Evolutionary conservation across 2,888 invertebrate species (phyloP).

Genomic region (Drosophila falleni): DNA sequence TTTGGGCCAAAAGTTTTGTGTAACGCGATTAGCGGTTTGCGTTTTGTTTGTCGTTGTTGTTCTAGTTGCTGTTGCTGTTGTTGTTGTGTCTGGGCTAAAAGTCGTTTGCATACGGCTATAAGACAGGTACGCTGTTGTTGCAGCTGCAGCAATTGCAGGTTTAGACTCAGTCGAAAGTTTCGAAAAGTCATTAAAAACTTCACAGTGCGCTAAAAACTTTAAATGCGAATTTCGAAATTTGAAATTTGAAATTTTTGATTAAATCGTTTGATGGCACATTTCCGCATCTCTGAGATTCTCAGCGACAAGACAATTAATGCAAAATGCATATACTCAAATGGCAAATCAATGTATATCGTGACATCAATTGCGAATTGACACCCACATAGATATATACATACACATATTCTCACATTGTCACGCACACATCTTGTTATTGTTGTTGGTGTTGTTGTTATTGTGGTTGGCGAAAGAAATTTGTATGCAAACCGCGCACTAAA

Average conservation of each 20-base stretch:
- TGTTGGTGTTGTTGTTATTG: constrained; percentile 20
- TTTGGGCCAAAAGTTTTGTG: constrained; percentile 70
- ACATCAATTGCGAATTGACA: constrained; percentile 77
- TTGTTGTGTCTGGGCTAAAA: constrained; percentile 50
- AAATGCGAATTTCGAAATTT: constrained; percentile 71
- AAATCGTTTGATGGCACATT: constrained; percentile 65
- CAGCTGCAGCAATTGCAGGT: constrained; percentile 74
- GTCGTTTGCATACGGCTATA: constrained; percentile 42
- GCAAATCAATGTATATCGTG: constrained; percentile 84
- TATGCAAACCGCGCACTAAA: constrained; percentile 85
- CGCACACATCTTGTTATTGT: constrained; percentile 40
- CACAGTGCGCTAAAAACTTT: constrained; percentile 66
- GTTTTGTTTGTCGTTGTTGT: constrained; percentile 59
- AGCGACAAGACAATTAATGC: constrained; percentile 80
- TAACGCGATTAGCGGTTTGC: constrained; percentile 80
- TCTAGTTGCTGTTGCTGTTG: constrained; percentile 18
- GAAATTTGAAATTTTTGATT: constrained; percentile 81
- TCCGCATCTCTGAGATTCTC: constrained; percentile 33
- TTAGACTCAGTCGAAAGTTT: constrained; percentile 69
- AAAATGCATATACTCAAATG: constrained; percentile 80
- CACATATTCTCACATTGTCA: constrained; percentile 61
- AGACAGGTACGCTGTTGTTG: constrained; percentile 36
- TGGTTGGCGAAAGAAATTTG: constrained; percentile 66
- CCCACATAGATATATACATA: constrained; percentile 25
- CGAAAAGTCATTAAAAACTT: constrained; percentile 84